Evolutionary conservation across 2,888 invertebrate genomes (phyloP).

Genomic region (Eristalis tenax): DNA sequence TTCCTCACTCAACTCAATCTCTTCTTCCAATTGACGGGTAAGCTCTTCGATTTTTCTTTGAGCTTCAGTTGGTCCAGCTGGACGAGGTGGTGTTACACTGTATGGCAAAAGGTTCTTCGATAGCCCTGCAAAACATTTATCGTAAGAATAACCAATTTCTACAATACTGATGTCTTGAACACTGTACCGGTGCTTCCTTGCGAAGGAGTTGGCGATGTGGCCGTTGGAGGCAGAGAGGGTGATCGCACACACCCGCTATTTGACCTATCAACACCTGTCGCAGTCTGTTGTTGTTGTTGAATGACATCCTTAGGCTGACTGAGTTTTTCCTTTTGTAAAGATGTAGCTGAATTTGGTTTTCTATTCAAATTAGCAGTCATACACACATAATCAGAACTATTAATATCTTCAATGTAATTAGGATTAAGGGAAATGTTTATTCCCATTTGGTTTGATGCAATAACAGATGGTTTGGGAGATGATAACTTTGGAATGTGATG

Average conservation of each 20-base stretch:
- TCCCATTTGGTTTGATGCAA: slow-evolving; percentile 69
- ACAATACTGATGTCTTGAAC: background rate
- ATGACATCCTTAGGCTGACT: slow-evolving; percentile 40
- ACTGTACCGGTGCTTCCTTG: slow-evolving; percentile 84
- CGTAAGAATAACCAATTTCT: background rate
- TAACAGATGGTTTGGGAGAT: slow-evolving; percentile 45
- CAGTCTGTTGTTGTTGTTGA: slow-evolving; percentile 62
- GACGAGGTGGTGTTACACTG: slow-evolving; percentile 93
- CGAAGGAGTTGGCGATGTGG: slow-evolving; percentile 86
- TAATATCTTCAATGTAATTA: slow-evolving; percentile 86
- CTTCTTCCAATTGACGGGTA: slow-evolving; percentile 95
- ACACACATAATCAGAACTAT: slow-evolving; percentile 91
- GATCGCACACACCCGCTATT: slow-evolving; percentile 56
- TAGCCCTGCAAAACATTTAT: slow-evolving; percentile 81
- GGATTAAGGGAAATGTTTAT: slow-evolving; percentile 80
- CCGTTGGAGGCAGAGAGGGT: slow-evolving; percentile 73
- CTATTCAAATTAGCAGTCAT: slow-evolving; percentile 88
- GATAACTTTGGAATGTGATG: slow-evolving; percentile 74
- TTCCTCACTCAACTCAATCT: slow-evolving; percentile 97
- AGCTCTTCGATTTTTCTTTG: slow-evolving; percentile 96
- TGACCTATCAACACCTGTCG: slow-evolving; percentile 54
- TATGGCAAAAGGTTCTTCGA: slow-evolving; percentile 89
- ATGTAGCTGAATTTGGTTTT: slow-evolving; percentile 39
- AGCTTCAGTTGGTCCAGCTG: slow-evolving; percentile 94
- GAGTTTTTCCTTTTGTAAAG: slow-evolving; percentile 48